These are phyloP conservation scores for Protaetia brevitarsis DNA, from an alignment of 1,140 invertebrate species.

Conservation along the genomic window DNA sequence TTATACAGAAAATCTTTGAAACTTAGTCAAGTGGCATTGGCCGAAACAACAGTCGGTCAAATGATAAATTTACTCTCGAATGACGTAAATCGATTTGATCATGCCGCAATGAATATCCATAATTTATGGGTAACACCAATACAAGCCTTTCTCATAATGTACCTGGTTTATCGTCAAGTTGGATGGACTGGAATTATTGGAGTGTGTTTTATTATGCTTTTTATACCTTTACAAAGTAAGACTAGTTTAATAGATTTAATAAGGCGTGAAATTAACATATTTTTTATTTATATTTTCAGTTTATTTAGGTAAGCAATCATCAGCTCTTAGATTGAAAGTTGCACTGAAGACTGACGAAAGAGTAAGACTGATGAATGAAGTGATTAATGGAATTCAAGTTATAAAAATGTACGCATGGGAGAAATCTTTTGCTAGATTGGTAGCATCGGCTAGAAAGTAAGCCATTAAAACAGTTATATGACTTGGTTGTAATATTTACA, in stretches of 20 bases:
- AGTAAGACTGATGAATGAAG: slow-evolving; percentile 81
- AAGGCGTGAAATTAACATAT: not conserved
- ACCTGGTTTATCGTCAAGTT: slow-evolving; percentile 71
- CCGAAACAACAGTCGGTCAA: slow-evolving; percentile 76
- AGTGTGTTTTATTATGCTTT: slow-evolving; percentile 71
- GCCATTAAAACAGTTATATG: slow-evolving; percentile 58
- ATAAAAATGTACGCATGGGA: slow-evolving; percentile 91
- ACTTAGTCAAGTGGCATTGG: slow-evolving; percentile 65
- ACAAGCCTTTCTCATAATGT: slow-evolving; percentile 70
- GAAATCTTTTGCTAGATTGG: slow-evolving; percentile 67
- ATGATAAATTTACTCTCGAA: slow-evolving; percentile 87
- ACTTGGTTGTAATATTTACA: not conserved
- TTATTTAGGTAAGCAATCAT: slow-evolving; percentile 58
- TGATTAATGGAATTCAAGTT: slow-evolving; percentile 70
- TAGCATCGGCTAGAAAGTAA: slow-evolving; percentile 55
- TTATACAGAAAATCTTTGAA: slow-evolving; percentile 76
- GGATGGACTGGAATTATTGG: slow-evolving; percentile 72
- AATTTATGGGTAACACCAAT: slow-evolving; percentile 72
- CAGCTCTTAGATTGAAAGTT: slow-evolving; percentile 53
- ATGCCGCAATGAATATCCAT: slow-evolving; percentile 62
- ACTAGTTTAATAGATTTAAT: not conserved
- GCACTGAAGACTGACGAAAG: slow-evolving; percentile 70
- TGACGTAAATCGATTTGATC: slow-evolving; percentile 72
- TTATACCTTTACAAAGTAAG: slow-evolving; percentile 78
- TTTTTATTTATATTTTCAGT: slow-evolving; percentile 58